Conservation (phyloP, 2,113 vertebrate genomes). For the Piaya cayana region DNA sequence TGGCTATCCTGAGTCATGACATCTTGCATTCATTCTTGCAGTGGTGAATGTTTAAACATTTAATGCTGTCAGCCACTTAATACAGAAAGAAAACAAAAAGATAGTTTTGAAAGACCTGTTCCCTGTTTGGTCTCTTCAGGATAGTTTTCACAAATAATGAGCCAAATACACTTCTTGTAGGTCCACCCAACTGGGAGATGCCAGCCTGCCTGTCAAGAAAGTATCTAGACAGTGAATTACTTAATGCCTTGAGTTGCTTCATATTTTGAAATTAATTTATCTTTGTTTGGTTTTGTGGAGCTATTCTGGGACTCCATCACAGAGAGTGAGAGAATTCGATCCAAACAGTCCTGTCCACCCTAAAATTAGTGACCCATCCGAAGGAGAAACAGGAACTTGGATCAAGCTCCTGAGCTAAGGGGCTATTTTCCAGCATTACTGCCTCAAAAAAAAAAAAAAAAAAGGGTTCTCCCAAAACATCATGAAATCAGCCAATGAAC, state of each 20-base stretch:
- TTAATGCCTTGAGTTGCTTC: not conserved
- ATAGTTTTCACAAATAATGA: not conserved
- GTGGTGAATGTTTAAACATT: not conserved
- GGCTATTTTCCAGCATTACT: not conserved
- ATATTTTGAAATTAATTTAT: not conserved
- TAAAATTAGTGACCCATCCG: not conserved
- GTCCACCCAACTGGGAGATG: not conserved
- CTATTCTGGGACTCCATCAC: not conserved
- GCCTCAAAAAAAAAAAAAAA: not conserved
- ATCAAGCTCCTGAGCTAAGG: not conserved
- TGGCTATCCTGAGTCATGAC: not conserved
- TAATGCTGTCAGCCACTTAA: not conserved
- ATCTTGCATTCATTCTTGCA: not conserved
- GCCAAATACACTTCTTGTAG: not conserved
- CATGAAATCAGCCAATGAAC: not conserved
- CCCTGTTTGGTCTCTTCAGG: not conserved
- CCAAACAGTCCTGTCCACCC: not conserved
- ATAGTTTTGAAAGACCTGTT: not conserved
- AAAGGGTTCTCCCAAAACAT: not conserved
- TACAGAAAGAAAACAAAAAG: not conserved
- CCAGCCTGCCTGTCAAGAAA: not conserved
- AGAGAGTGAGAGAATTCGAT: not conserved
- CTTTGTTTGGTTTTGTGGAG: not conserved
- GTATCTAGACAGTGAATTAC: not conserved
- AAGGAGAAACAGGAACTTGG: not conserved